Evolutionary conservation across 2,888 invertebrate species (phyloP).

Genomic region (Formica aserva): DNA sequence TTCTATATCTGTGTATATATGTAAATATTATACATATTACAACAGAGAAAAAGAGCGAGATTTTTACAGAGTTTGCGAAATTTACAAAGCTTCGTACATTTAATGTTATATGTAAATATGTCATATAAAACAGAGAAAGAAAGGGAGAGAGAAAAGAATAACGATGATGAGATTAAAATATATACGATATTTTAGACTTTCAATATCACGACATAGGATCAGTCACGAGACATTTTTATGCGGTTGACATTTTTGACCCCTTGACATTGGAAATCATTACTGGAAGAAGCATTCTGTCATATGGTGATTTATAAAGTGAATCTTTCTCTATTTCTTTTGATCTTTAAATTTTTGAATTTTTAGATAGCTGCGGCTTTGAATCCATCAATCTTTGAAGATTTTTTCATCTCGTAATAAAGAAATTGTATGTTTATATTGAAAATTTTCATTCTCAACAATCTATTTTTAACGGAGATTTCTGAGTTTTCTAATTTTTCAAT

Average conservation of each 20-base stretch:
- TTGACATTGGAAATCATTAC: conserved; percentile 10
- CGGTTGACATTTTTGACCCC: conserved; percentile 59
- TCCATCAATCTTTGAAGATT: neutral
- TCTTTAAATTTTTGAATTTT: neutral
- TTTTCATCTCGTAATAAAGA: neutral
- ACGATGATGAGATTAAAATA: neutral
- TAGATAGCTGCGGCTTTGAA: neutral
- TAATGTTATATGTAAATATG: neutral
- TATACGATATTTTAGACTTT: conserved; percentile 53
- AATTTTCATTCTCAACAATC: neutral
- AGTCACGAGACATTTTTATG: conserved; percentile 53
- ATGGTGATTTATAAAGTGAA: neutral
- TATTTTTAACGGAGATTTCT: neutral
- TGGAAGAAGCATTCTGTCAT: conserved; percentile 49
- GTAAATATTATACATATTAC: neutral
- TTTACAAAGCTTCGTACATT: neutral
- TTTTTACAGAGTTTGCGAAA: neutral
- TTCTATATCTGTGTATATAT: neutral
- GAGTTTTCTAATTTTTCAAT: neutral
- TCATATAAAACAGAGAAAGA: neutral
- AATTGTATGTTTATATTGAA: neutral
- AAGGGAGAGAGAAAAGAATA: neutral
- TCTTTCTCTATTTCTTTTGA: neutral
- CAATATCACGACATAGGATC: conserved; percentile 18
- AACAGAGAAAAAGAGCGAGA: neutral